Conservation (phyloP, 2,888 invertebrate species). For the Syrphus vitripennis region DNA sequence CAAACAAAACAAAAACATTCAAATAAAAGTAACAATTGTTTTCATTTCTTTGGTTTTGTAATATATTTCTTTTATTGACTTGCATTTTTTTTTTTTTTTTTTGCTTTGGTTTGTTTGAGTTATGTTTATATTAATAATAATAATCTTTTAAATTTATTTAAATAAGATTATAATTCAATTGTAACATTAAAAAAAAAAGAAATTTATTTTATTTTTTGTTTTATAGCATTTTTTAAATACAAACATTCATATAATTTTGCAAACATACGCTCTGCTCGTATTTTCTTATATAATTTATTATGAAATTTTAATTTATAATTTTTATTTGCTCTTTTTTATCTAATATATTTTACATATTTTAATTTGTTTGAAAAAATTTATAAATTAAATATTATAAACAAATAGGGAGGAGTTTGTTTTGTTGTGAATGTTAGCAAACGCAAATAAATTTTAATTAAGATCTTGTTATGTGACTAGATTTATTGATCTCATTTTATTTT, state of each 20-base stretch:
- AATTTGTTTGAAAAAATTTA: not conserved
- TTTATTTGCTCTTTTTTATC: slow-evolving; percentile 2
- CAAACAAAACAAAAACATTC: slow-evolving; percentile 44
- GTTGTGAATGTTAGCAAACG: slow-evolving; percentile 35
- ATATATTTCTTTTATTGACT: slow-evolving; percentile 62
- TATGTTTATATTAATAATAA: slow-evolving; percentile 23
- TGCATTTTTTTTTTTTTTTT: slow-evolving; percentile 22
- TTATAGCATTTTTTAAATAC: slow-evolving; percentile 58
- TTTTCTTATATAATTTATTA: slow-evolving; percentile 1
- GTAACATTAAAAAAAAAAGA: slow-evolving; percentile 64
- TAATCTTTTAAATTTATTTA: slow-evolving; percentile 62
- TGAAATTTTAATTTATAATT: slow-evolving; percentile 30
- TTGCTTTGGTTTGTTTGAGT: slow-evolving; percentile 42
- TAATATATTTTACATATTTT: slow-evolving; percentile 32
- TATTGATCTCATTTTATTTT: slow-evolving; percentile 2
- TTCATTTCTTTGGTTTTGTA: slow-evolving; percentile 26
- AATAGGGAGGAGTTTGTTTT: not conserved
- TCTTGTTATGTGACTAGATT: slow-evolving; percentile 47
- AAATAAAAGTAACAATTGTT: slow-evolving; percentile 46
- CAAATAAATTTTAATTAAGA: slow-evolving; percentile 17
- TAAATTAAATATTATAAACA: slow-evolving; percentile 9
- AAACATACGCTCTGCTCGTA: slow-evolving; percentile 21
- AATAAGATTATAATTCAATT: slow-evolving; percentile 61
- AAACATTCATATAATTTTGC: slow-evolving; percentile 35
- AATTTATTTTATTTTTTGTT: not conserved